A percentile compares a stretch with the other conserved stretches of the same genome.
phyloP scores from a whole-genome alignment of 2,888 invertebrate genomes.

The Morinoia aosen region DNA sequence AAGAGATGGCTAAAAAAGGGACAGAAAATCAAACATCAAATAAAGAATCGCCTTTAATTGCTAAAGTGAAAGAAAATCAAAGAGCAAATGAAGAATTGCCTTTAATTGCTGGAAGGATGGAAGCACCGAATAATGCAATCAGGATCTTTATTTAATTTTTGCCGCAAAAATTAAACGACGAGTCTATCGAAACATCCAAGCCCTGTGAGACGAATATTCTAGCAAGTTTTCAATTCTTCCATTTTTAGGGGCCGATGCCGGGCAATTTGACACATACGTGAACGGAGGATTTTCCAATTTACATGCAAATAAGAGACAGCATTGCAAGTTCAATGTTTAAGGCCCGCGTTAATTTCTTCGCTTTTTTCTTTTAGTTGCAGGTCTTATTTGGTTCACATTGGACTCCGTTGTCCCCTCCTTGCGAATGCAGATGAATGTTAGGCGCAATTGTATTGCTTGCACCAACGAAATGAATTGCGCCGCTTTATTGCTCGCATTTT shows the following conservation, averaged over 20 bases:
- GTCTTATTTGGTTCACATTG: neutral
- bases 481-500: slow-evolving; percentile 12
- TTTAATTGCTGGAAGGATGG: neutral
- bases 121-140: neutral
- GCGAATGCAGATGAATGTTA: neutral
- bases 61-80: neutral
- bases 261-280: neutral
- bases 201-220: neutral
- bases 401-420: neutral
- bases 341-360: neutral
- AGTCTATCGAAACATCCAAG: neutral
- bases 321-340: neutral
- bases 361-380: neutral
- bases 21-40: too few species aligned
- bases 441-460: slow-evolving; percentile 3
- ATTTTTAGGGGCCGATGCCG: neutral
- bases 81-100: too few species aligned
- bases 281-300: neutral
- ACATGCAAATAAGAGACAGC: neutral
- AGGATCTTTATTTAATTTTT: neutral
- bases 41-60: too few species aligned
- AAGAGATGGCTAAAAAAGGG: too few species aligned
- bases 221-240: neutral
- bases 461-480: neutral
- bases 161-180: neutral